Percentiles rank a stretch among this genome's conserved stretches.
Evolutionary conservation across 2,888 invertebrate genomes (phyloP).

Genomic region (Heliconius sara): DNA sequence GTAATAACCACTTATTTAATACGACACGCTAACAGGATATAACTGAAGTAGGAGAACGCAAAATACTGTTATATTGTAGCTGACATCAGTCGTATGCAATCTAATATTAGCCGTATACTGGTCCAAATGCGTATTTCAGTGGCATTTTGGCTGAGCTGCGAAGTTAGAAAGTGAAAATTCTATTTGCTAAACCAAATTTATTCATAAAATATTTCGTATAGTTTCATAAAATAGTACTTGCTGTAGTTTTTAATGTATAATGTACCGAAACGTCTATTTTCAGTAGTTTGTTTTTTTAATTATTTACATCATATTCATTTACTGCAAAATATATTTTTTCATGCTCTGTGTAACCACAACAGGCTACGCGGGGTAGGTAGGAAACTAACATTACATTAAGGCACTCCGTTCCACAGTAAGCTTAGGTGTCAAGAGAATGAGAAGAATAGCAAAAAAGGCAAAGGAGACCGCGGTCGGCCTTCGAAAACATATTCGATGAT

Average conservation of each 20-base stretch:
- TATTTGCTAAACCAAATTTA: slow-evolving; percentile 40
- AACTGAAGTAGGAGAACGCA: slow-evolving; percentile 10
- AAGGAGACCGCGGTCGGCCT: neutral
- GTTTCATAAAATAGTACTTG: neutral
- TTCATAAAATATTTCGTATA: slow-evolving; percentile 15
- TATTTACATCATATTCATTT: neutral
- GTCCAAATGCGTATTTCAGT: slow-evolving; percentile 59
- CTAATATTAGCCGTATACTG: slow-evolving; percentile 62
- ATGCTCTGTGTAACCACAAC: neutral
- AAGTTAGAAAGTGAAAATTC: slow-evolving; percentile 49
- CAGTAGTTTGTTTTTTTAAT: neutral
- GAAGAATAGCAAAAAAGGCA: neutral
- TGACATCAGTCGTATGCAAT: slow-evolving; percentile 63
- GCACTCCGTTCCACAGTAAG: neutral
- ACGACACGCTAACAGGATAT: slow-evolving; percentile 21
- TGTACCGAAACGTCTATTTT: neutral
- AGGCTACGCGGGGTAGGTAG: neutral
- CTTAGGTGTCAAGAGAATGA: no score
- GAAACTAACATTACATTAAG: neutral
- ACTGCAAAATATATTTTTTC: neutral
- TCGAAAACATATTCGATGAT: neutral
- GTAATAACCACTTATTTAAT: neutral
- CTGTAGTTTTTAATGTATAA: neutral
- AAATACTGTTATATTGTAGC: slow-evolving; percentile 51
- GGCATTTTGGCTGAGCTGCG: slow-evolving; percentile 56